Evolutionary conservation across 2,113 vertebrate genomes (phyloP), one percentile per base, ranked within the genome.

Genomic region (Parus major): DNA sequence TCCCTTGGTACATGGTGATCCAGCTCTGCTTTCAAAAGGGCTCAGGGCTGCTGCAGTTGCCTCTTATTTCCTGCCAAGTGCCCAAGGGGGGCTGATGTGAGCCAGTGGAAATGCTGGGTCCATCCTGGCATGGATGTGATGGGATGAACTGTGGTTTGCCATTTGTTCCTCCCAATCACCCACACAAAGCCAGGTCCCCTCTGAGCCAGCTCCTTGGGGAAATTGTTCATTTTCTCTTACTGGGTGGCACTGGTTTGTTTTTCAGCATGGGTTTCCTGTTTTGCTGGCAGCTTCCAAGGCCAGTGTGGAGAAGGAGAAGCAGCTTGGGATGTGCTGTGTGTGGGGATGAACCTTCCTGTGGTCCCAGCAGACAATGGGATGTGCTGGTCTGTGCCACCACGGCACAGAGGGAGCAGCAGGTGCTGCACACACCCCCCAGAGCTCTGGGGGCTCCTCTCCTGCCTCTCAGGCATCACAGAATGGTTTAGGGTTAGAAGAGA

Each of bases 1-100:
- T 95, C 93, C 82, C 94, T 83, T 14, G 86, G 95, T 91, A 97
- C 95, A 97, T 41, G 76, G 81, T 52, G 97, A 96, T 96, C 97
- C 70, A 55, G 64, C 78, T 79, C 86, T 83, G 36, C 86, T 76
- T 61, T 63, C 71, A 52, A 21, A 86, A 19, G 61, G 68, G 73
- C 88, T 90, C 68, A 28, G 86, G 56, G 75, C 78, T 95, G 49
- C 72, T 94, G 92, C 90, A 49, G 57, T 71, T 56, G 68, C 41
- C 91, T 94, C 78, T 95, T 21, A 53, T 90, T 91, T 72, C 60
- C 88, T 95, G 95, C 90, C 88, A 96, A 92, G 68, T 76, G 90
- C 90, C 89, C 64, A 14, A 47, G 76, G 89, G 42, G 42, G 23
- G 28, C 59, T 71, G 77, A 42, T 91, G 87, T 78, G 84, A 92